These are phyloP conservation scores for Ceyx margarethae DNA, from an alignment of 2,113 vertebrate genomes.

Conservation along the genomic window DNA sequence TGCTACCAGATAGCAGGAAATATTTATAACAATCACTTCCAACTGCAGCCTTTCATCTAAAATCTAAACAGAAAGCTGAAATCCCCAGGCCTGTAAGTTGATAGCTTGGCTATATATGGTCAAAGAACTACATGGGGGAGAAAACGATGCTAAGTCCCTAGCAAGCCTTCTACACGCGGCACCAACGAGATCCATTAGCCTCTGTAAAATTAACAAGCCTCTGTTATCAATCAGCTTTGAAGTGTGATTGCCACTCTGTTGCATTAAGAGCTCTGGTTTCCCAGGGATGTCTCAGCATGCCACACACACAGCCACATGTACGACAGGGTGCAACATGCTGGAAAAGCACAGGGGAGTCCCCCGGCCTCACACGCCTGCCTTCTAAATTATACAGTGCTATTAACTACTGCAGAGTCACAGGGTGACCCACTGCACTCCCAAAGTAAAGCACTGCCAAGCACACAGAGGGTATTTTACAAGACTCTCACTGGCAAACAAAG, in stretches of 20 bases:
- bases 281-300: conserved; percentile 32
- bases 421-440: background rate
- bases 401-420: background rate
- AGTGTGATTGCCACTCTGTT: conserved; percentile 35
- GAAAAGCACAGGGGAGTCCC: accelerated
- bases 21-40: conserved; percentile 68
- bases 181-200: conserved; percentile 47
- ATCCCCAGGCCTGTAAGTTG: conserved; percentile 53
- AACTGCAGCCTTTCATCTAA: conserved; percentile 60
- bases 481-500: background rate
- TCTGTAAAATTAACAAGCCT: conserved; percentile 45
- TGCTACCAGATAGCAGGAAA: conserved; percentile 66
- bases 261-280: conserved; percentile 35
- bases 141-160: conserved; percentile 40
- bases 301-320: background rate
- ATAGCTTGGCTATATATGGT: conserved; percentile 74
- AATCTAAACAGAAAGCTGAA: conserved; percentile 74
- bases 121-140: conserved; percentile 52
- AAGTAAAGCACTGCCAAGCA: background rate
- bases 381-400: background rate
- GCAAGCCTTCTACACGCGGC: background rate
- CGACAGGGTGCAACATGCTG: accelerated
- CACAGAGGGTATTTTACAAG: background rate
- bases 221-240: conserved; percentile 40
- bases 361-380: accelerated